Percentiles rank a stretch among this genome's conserved stretches.
Conservation (phyloP, 2,113 vertebrate genomes). For the Paedocypris sp. region DNA sequence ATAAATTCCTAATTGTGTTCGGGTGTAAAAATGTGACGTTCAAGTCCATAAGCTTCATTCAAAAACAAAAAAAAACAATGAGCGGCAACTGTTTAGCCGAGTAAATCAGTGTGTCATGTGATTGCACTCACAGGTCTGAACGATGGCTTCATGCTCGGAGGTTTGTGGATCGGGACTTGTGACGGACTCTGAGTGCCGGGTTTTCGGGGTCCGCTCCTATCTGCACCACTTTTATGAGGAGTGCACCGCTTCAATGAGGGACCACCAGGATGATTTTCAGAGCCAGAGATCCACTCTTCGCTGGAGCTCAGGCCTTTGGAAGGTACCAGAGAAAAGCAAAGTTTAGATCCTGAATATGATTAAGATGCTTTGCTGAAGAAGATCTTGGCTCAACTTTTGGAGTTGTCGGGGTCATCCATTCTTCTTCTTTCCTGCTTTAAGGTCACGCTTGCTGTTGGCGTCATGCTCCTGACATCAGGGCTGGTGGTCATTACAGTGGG, state of each 20-base stretch:
- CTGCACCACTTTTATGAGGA: conserved; percentile 96
- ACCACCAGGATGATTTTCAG: conserved; percentile 76
- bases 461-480: conserved; percentile 68
- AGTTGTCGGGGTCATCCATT: too few relatives aligned
- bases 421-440: conserved; percentile 42
- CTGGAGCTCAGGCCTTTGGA: conserved; percentile 85
- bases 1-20: too few relatives aligned
- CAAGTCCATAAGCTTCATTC: too few relatives aligned
- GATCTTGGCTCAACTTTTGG: not conserved
- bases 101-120: too few relatives aligned
- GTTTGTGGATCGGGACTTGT: conserved; percentile 58
- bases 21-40: too few relatives aligned
- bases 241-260: conserved; percentile 86
- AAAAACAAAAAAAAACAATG: too few relatives aligned
- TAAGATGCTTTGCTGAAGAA: not conserved
- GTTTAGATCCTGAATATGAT: not conserved
- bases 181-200: conserved; percentile 53
- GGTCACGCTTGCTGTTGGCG: conserved; percentile 77
- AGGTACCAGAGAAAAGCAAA: conserved; percentile 56
- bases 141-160: conserved; percentile 77
- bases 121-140: conserved; percentile 55
- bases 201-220: conserved; percentile 91
- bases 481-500: conserved; percentile 73
- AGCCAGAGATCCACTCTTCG: conserved; percentile 73
- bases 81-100: too few relatives aligned